These are phyloP conservation scores for Nycticryphes semicollaris DNA, from an alignment of 2,113 vertebrate genomes.

Conservation along the genomic window DNA sequence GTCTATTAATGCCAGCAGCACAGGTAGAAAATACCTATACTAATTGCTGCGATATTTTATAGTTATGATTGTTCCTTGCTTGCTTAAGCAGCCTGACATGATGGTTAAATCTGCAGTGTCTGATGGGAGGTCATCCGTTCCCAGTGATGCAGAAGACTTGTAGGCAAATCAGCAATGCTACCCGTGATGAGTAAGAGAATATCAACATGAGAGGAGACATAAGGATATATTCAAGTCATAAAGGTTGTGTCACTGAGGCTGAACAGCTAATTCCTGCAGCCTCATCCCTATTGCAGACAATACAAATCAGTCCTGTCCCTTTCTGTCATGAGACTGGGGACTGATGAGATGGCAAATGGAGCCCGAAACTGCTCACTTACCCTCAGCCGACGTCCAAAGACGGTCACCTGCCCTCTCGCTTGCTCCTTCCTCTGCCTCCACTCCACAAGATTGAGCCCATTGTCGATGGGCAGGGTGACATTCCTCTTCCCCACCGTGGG, in stretches of 20 bases:
- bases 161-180: not conserved
- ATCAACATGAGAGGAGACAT: not conserved
- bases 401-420: slow-evolving; percentile 92
- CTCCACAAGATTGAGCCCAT: slow-evolving; percentile 95
- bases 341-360: not conserved
- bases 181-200: not conserved
- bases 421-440: slow-evolving; percentile 98
- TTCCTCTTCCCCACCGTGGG: slow-evolving; percentile 96
- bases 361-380: slow-evolving; percentile 74
- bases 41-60: not conserved
- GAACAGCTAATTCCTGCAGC: not conserved
- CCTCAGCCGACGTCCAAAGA: slow-evolving; percentile 93
- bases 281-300: not conserved
- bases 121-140: accelerated
- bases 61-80: not conserved
- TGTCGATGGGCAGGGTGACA: slow-evolving; percentile 94
- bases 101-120: not conserved
- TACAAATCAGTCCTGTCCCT: not conserved
- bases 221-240: not conserved
- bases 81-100: not conserved
- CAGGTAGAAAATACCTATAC: not conserved
- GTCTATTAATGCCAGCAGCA: not conserved
- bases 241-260: not conserved
- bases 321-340: not conserved
- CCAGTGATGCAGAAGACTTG: not conserved